Evolutionary conservation across 2,113 vertebrate species (phyloP).

Genomic region (Zapornia atra): DNA sequence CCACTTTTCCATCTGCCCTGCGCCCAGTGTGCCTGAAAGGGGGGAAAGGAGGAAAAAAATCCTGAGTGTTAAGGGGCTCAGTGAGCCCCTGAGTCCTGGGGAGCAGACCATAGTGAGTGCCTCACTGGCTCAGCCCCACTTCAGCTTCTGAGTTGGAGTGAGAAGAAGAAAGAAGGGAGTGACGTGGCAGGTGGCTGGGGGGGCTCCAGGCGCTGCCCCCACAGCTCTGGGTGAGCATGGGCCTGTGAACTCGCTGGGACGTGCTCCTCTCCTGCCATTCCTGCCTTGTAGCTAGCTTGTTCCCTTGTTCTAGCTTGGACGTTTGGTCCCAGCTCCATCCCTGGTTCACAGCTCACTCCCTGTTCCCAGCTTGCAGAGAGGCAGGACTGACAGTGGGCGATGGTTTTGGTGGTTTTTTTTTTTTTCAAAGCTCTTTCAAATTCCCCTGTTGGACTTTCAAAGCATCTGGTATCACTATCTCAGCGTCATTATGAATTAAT

Average conservation of each 20-base stretch:
- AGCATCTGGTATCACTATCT: constrained; percentile 64
- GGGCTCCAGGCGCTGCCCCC: background rate
- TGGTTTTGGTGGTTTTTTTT: constrained; percentile 10
- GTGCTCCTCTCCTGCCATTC: background rate
- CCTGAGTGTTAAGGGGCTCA: background rate
- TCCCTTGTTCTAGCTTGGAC: background rate
- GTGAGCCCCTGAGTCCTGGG: accelerated
- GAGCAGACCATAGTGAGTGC: accelerated
- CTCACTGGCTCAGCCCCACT: background rate
- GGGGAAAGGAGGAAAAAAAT: background rate
- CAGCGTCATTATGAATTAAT: constrained; percentile 66
- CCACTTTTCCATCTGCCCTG: accelerated
- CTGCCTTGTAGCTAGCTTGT: background rate
- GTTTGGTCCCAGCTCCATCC: no score
- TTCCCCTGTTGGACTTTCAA: constrained; percentile 53
- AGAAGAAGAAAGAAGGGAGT: background rate
- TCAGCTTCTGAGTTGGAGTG: background rate
- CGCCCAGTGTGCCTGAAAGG: accelerated
- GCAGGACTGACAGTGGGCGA: constrained; percentile 36
- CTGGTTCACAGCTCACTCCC: background rate
- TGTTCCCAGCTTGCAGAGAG: background rate
- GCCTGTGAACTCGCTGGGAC: background rate
- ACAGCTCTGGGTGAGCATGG: background rate
- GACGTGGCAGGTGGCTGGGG: background rate
- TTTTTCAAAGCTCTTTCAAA: constrained; percentile 43